These are phyloP conservation scores for Corythornis madagascariensis DNA, from an alignment of 2,113 vertebrate genomes.

Conservation along the genomic window DNA sequence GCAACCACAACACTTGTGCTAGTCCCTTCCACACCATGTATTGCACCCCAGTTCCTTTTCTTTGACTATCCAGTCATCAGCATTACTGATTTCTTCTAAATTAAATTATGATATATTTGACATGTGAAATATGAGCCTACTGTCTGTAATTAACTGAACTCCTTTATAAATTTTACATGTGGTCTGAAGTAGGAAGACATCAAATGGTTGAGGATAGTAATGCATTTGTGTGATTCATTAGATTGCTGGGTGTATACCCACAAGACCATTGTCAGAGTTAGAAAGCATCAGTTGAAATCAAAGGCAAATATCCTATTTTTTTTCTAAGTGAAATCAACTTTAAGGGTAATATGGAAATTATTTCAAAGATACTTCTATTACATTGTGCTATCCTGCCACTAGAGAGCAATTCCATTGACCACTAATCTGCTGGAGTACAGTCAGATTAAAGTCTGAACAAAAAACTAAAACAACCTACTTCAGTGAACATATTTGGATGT, in stretches of 20 bases:
- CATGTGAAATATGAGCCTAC: neutral
- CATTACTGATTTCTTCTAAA: neutral
- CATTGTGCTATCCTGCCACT: neutral
- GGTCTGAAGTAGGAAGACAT: neutral
- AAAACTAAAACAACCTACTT: neutral
- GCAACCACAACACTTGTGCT: neutral
- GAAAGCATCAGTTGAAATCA: neutral
- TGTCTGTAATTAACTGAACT: neutral
- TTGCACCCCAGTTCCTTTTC: neutral
- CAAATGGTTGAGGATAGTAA: neutral
- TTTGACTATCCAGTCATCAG: neutral
- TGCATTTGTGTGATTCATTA: constrained; percentile 8
- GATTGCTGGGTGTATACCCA: neutral
- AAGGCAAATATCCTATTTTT: neutral
- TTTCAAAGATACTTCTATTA: neutral
- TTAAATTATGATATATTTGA: neutral
- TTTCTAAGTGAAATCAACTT: neutral
- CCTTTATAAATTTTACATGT: constrained; percentile 21
- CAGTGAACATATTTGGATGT: neutral
- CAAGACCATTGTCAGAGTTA: neutral
- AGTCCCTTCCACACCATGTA: neutral
- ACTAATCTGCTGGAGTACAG: neutral
- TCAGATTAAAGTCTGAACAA: neutral
- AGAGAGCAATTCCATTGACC: neutral
- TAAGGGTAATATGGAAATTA: neutral